Percentiles rank a stretch among this genome's conserved stretches.
Evolutionary conservation across 2,888 invertebrate species (phyloP).

Genomic region (Gisinianus flammeolus): DNA sequence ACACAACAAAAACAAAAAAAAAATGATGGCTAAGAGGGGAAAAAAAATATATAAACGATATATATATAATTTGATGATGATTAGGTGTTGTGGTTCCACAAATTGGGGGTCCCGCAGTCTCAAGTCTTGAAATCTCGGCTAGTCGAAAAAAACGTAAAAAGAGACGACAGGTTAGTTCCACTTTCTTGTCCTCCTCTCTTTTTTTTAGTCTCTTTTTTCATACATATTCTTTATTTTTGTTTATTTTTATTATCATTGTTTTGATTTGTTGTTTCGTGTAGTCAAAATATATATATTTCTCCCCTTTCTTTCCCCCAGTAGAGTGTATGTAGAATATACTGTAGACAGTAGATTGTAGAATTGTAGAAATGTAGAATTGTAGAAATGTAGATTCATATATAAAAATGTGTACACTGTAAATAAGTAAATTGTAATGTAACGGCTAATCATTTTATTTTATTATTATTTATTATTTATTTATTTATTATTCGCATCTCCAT

Average conservation of each 20-base stretch:
- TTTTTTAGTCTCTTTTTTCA: constrained; percentile 14
- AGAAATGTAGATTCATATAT: too few species aligned
- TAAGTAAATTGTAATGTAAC: too few species aligned
- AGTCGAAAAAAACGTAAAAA: constrained; percentile 58
- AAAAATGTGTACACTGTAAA: too few species aligned
- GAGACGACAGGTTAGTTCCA: constrained; percentile 54
- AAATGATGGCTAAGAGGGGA: constrained; percentile 11
- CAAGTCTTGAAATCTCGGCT: constrained; percentile 46
- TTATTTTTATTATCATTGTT: neutral
- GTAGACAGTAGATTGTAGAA: neutral
- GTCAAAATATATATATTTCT: neutral
- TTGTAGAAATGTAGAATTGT: too few species aligned
- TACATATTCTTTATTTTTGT: neutral
- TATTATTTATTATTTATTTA: too few species aligned
- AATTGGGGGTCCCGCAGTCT: constrained; percentile 50
- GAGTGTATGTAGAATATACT: neutral
- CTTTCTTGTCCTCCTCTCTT: constrained; percentile 27
- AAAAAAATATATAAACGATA: constrained; percentile 22
- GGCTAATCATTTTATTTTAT: too few species aligned
- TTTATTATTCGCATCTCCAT: too few species aligned
- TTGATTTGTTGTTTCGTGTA: neutral
- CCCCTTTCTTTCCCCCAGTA: neutral
- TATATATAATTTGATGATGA: constrained; percentile 39
- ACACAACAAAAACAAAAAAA: neutral
- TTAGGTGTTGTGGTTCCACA: constrained; percentile 56